Base-by-base conservation (phyloP, 2,888 invertebrate species). In the Heterodera filipjevi region DNA sequence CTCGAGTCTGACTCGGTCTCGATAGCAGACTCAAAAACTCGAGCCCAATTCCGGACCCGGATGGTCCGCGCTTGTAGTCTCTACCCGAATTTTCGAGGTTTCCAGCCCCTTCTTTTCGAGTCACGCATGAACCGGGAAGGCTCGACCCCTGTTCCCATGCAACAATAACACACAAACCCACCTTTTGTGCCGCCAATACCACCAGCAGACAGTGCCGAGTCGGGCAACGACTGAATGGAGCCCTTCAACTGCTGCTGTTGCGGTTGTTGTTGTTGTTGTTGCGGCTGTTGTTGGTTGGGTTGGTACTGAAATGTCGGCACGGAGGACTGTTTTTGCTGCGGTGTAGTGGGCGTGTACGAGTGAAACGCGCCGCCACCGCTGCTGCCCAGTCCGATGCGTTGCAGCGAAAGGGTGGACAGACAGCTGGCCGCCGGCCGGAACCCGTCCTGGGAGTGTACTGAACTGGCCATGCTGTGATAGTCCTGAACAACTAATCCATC, bases 401-500 rank as follows among this genome's bases (percentile, higher is more conserved):
- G 81, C 66, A 82, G 77, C 32, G 84, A 82, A 77, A 79, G 79
- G 32, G 74, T 74, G 39, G 75, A 81, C 32, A 80, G 70, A 68
- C 59, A 80, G 33, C 30, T 27, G 30, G 66, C 66, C 19, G 72
- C 39, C 22, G 78, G 76, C 53, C 78, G 72, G 39, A 79, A 77
- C 16, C 84, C 82, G n/a, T 80, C 82, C 27, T 75, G 70, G 19
- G 82, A 82, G 35, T 82, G 82, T 27, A 80, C 72, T 35, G 77
- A 49, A 46, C 81, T 84, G 16, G 79, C 78, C 73, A 82, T 46
- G 68, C 77, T 86, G 81, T 81, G 39, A 49, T 85, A 85, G 71
- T 87, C 86, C 84, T 86, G 80, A n/a, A 82, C 81, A 49, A 33
- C 46, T 6, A 22, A n/a, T n/a, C n/a, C n/a, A n/a, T n/a, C n/a